phyloP scores from a whole-genome alignment of 2,888 invertebrate genomes.

The Ditula angustiorana region DNA sequence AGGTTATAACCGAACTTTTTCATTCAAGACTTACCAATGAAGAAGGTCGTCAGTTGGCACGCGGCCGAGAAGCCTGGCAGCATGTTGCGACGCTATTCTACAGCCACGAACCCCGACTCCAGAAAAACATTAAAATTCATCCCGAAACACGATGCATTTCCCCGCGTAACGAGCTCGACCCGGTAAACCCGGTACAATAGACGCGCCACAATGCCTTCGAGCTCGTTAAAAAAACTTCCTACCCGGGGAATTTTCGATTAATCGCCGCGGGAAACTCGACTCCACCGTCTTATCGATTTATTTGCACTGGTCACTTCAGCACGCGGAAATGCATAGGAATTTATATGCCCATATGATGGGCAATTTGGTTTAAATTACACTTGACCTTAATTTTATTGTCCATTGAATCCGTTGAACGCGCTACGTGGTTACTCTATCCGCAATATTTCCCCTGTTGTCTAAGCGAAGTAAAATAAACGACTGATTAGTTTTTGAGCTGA shows the following conservation, averaged over 20 bases:
- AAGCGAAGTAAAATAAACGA: conserved; percentile 35
- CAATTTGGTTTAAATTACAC: conserved; percentile 17
- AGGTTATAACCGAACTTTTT: too few relatives aligned
- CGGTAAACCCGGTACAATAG: conserved; percentile 55
- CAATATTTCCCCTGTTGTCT: conserved; percentile 13
- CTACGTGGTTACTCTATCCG: conserved; percentile 5
- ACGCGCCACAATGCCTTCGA: conserved; percentile 56
- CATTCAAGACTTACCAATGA: conserved; percentile 66
- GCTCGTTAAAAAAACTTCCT: conserved; percentile 61
- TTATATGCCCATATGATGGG: not conserved
- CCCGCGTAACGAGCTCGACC: conserved; percentile 46
- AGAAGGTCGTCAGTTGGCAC: conserved; percentile 66
- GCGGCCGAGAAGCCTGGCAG: conserved; percentile 51
- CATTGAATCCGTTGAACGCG: conserved; percentile 3
- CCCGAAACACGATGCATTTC: conserved; percentile 58
- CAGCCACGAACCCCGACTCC: conserved; percentile 47
- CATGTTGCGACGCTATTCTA: conserved; percentile 56
- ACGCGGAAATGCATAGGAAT: conserved; percentile 5
- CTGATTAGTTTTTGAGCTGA: conserved; percentile 41
- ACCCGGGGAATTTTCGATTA: conserved; percentile 35
- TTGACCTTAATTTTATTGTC: conserved; percentile 30
- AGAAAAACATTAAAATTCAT: conserved; percentile 52
- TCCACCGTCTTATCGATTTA: conserved; percentile 25
- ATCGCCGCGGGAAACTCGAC: conserved; percentile 12
- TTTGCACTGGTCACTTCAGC: conserved; percentile 38